Percentiles rank a stretch among this genome's conserved stretches.
Conservation (phyloP, 2,888 invertebrate genomes). For the Chymomyza caudatula region DNA sequence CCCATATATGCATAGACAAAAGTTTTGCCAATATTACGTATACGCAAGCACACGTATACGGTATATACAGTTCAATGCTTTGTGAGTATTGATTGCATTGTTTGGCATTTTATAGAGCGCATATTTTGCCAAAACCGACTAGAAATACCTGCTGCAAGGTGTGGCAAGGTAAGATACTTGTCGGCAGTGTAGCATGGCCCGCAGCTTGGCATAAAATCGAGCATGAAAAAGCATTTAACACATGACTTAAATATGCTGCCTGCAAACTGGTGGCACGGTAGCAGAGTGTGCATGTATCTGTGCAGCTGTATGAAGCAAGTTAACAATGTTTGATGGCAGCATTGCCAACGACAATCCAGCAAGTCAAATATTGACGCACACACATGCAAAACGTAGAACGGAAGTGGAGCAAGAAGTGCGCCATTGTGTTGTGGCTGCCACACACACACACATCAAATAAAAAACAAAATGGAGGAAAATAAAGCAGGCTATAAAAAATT, state of each 20-base stretch:
- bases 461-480: conserved; percentile 1
- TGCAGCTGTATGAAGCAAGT: not conserved
- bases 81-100: conserved; percentile 15
- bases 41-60: no score
- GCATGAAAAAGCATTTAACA: conserved; percentile 49
- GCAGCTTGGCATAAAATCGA: conserved; percentile 31
- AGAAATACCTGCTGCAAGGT: not conserved
- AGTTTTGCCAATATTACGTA: not conserved
- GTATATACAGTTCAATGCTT: no score
- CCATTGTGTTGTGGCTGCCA: conserved; percentile 32
- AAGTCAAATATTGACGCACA: conserved; percentile 61
- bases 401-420: conserved; percentile 17
- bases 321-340: conserved; percentile 21
- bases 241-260: conserved; percentile 39
- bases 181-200: not conserved
- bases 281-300: not conserved
- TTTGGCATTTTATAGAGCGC: conserved; percentile 31
- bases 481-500: not conserved
- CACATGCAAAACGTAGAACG: not conserved
- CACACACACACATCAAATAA: not conserved
- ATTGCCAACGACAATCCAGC: conserved; percentile 39
- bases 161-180: not conserved
- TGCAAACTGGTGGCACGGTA: not conserved
- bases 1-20: not conserved
- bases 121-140: not conserved